Conservation (phyloP, 2,797 vertebrate genomes). For the Coluber constrictor region DNA sequence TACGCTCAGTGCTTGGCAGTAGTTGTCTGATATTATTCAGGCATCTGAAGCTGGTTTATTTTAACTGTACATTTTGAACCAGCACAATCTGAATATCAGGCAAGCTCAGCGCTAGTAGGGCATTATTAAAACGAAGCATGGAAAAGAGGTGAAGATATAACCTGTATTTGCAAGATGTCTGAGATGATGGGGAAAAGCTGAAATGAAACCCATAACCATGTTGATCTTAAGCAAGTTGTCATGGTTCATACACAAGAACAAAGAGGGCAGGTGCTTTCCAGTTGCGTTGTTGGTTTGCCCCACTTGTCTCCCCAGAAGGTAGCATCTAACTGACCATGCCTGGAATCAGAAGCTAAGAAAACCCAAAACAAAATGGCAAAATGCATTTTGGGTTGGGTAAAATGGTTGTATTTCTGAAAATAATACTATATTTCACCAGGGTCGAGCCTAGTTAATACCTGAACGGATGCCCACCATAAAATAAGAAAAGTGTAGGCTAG, state of each 20-base stretch:
- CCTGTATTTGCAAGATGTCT: background rate
- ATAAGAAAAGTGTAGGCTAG: background rate
- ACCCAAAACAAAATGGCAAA: background rate
- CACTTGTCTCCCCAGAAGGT: background rate
- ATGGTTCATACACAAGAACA: background rate
- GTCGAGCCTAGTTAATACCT: background rate
- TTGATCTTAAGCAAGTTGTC: background rate
- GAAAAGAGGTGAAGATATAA: background rate
- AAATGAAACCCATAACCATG: background rate
- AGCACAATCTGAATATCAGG: background rate
- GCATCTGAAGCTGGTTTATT: background rate
- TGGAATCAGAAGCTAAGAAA: background rate
- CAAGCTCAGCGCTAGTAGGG: background rate
- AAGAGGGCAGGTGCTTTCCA: background rate
- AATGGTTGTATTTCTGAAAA: background rate
- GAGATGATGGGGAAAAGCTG: background rate
- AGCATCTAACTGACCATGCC: background rate
- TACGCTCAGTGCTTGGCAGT: background rate
- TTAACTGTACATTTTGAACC: background rate
- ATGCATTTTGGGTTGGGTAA: background rate
- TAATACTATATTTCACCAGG: background rate
- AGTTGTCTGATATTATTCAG: fast-evolving
- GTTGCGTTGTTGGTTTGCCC: background rate
- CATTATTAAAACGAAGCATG: background rate
- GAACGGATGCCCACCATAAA: background rate